Evolutionary conservation across 2,888 invertebrate species (phyloP), one percentile per base, ranked within the genome.

Genomic region (Conus canariensis): DNA sequence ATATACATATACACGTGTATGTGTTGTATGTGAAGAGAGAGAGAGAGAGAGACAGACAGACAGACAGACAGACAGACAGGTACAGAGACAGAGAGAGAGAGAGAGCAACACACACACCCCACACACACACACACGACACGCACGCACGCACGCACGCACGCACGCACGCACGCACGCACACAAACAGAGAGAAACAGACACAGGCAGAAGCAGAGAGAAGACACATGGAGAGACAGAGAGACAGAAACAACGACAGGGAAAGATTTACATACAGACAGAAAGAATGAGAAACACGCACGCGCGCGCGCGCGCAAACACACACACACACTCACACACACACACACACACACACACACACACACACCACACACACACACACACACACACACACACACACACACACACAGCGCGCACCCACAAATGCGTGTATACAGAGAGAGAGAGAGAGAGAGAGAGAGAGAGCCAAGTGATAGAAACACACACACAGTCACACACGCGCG

Each of bases 271-370:
- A 45, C 45, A 45, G 45, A 45, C 45, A 45, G 3, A 45, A 45
- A 45, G 45, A 45, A 45, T 45, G 45, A 45, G 45, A 45, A 45
- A 83, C 83, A 83, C 83, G 19, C 83, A 45, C 80, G 16, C 80
- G 45, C 80, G 8, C 80, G 58, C 83, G 7, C 83, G 22, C 58
- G 7, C 83, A 56, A 22, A 19, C 83, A 83, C 83, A 83, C 83
- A 83, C 83, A 80, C 80, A 30, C 80, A 80, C 80, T 8, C 80
- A 80, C 80, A 30, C 80, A 80, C 80, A 60, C 64, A 30, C 59
- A 85, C 56, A 58, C 70, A 82, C 56, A 45, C 56, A 22, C 22
- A 14, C 12, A 30, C 30, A 30, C 30, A 30, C 30, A 30, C 30
- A 30, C 30, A 30, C 30, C 30, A 30, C 30, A 30, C 30, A 30